These are phyloP conservation scores for Noctilio leporinus DNA, from an alignment of 2,113 vertebrate species.

Conservation along the genomic window DNA sequence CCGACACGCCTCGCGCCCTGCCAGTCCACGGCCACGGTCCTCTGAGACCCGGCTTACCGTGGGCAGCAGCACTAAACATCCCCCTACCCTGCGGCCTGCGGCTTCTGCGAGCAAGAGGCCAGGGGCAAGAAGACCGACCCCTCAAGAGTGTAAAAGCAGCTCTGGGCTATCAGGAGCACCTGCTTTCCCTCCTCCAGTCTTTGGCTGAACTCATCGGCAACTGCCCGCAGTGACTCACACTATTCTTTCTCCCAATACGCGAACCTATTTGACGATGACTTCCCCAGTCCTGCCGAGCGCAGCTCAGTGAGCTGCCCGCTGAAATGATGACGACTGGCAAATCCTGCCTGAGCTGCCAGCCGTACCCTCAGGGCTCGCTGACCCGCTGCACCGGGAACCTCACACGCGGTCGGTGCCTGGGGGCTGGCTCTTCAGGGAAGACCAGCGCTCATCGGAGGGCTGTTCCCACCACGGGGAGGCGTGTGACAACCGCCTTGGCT, in stretches of 20 bases:
- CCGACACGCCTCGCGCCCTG: background rate
- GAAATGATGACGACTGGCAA: slow-evolving; percentile 42
- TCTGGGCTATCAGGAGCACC: background rate
- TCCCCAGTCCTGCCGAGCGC: background rate
- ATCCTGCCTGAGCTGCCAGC: no score
- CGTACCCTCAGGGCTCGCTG: no score
- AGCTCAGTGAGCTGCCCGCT: slow-evolving; percentile 32
- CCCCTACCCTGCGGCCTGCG: background rate
- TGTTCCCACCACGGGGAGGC: background rate
- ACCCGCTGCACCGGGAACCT: no score
- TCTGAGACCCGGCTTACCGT: background rate
- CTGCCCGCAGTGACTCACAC: background rate
- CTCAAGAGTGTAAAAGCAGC: background rate
- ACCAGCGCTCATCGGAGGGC: background rate
- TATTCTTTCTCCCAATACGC: background rate
- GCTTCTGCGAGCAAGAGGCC: background rate
- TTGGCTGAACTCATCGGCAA: background rate
- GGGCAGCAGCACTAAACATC: no score
- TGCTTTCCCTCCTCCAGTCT: background rate
- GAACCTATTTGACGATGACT: background rate
- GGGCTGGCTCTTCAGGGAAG: background rate
- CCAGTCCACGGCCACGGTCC: background rate
- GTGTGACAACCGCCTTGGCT: background rate
- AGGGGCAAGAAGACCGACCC: background rate
- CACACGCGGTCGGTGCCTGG: background rate